Evolutionary conservation across 2,797 vertebrate species (phyloP).

Genomic region (Vipera latastei): DNA sequence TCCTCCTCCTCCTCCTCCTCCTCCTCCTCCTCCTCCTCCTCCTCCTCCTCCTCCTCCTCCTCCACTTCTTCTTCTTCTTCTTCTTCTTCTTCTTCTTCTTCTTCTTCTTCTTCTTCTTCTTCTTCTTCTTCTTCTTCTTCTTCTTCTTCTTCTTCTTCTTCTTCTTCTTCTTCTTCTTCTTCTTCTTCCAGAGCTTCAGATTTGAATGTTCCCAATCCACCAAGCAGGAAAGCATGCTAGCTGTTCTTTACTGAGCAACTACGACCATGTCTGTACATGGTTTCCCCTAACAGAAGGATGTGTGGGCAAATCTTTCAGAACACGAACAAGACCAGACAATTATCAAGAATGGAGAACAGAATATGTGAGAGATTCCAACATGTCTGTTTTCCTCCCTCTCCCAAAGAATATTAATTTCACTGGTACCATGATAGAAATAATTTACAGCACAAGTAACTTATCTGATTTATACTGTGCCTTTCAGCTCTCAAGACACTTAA

Average conservation of each 20-base stretch:
- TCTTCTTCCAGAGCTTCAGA: background rate
- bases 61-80: no score
- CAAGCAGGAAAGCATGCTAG: background rate
- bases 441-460: background rate
- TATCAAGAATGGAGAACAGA: constrained; percentile 24
- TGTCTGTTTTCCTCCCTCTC: constrained; percentile 7
- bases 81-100: no score
- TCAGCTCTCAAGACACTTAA: background rate
- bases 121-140: no score
- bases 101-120: no score
- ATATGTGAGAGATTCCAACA: constrained; percentile 35
- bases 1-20: no score
- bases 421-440: constrained; percentile 18
- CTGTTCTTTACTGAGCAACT: constrained; percentile 26
- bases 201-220: constrained; percentile 6
- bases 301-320: constrained; percentile 19
- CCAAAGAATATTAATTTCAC: constrained; percentile 21
- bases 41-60: no score
- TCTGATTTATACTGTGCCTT: background rate
- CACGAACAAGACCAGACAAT: constrained; percentile 29
- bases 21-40: no score
- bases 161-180: no score
- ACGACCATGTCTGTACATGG: constrained; percentile 28
- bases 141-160: no score
- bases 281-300: constrained; percentile 16